Conservation (phyloP, 2,888 invertebrate genomes). For the Caenorhabditis sp. region DNA sequence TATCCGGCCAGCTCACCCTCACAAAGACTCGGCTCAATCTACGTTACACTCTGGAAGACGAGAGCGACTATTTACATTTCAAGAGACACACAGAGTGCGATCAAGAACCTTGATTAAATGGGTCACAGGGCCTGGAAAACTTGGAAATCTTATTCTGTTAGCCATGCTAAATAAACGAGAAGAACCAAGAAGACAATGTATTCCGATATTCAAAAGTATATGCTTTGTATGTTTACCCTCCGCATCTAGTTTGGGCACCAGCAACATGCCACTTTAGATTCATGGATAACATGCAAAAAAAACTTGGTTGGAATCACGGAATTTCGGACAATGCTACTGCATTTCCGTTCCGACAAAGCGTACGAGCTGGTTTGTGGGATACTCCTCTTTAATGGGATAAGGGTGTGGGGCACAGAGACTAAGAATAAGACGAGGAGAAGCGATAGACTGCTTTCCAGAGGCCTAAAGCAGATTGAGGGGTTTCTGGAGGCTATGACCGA, state of each 20-base stretch:
- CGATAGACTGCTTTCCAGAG: slow-evolving; percentile 16
- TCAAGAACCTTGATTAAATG: slow-evolving; percentile 65
- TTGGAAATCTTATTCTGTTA: slow-evolving; percentile 6
- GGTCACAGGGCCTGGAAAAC: slow-evolving; percentile 49
- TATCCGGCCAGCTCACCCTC: not conserved
- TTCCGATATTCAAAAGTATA: slow-evolving; percentile 55
- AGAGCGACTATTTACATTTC: slow-evolving; percentile 46
- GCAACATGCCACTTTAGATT: slow-evolving; percentile 23
- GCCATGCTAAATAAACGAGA: slow-evolving; percentile 32
- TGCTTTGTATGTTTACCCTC: slow-evolving; percentile 51
- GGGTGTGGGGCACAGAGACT: slow-evolving; percentile 21
- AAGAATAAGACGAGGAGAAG: slow-evolving; percentile 1
- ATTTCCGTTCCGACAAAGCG: slow-evolving; percentile 42
- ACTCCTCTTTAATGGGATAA: slow-evolving; percentile 45
- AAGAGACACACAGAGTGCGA: slow-evolving; percentile 56
- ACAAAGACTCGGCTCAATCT: not conserved
- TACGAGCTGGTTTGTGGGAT: slow-evolving; percentile 40
- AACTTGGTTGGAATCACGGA: slow-evolving; percentile 44
- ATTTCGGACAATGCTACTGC: slow-evolving; percentile 49
- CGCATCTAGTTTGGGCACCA: not conserved
- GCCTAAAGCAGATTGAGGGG: slow-evolving; percentile 31
- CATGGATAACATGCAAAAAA: slow-evolving; percentile 47
- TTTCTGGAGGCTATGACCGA: slow-evolving; percentile 51
- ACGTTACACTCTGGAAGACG: slow-evolving; percentile 34
- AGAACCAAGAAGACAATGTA: slow-evolving; percentile 36